phyloP scores from a whole-genome alignment of 2,113 vertebrate species.

The human region DNA sequence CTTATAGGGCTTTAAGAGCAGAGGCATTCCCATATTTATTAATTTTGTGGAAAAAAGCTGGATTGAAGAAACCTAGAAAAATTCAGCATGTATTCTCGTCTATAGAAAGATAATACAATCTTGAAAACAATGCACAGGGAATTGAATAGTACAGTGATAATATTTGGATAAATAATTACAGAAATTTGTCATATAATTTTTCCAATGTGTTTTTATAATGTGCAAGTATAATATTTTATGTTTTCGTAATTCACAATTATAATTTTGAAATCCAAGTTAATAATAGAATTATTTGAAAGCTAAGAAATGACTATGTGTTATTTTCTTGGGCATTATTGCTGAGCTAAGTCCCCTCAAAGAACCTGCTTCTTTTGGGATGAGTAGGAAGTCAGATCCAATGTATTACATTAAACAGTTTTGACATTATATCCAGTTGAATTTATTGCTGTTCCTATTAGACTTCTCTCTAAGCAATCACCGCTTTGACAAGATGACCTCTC shows the following conservation, averaged over 20 bases:
- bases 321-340: conserved; percentile 37
- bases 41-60: not conserved
- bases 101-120: not conserved
- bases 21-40: not conserved
- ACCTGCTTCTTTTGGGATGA: conserved; percentile 64
- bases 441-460: conserved; percentile 74
- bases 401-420: conserved; percentile 77
- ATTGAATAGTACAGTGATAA: not conserved
- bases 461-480: conserved; percentile 70
- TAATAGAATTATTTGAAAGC: conserved; percentile 44
- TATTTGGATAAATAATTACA: not conserved
- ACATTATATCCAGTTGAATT: conserved; percentile 75
- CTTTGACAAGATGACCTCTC: conserved; percentile 76
- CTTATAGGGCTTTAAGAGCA: not conserved
- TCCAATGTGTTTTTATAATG: not conserved
- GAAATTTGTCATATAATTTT: conserved; percentile 30
- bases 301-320: not conserved
- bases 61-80: not conserved
- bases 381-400: conserved; percentile 27
- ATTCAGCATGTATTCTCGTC: not conserved
- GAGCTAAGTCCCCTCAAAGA: conserved; percentile 50
- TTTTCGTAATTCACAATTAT: not conserved
- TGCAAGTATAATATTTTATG: not conserved
- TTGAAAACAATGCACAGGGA: not conserved
- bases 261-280: conserved; percentile 47